Base-by-base conservation (phyloP, 2,888 invertebrate species). In the Cosmia trapezina region DNA sequence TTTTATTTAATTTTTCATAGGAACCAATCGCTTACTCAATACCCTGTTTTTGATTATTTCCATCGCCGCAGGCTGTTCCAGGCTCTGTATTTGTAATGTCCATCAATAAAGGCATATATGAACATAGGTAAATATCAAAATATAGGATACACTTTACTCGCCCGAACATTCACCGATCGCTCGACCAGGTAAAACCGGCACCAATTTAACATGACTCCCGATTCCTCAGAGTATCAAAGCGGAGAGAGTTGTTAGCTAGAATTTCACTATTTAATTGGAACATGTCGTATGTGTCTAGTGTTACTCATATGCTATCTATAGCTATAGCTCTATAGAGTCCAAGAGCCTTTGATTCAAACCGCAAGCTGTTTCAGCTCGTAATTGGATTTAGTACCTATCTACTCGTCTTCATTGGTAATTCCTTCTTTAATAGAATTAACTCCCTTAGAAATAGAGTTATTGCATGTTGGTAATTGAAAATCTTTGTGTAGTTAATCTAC, bases 371-470 rank as follows among this genome's bases (percentile, higher is more conserved):
- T 43, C 81, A 51, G 37, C 37, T 17, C 14, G 66, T 80, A 80
- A 80, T 80, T 80, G 70, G 70, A 77, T 80, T 76, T 33, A 61
- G 56, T 70, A 61, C 66, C 59, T 65, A 60, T 71, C 62, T 65
- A 70, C 51, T 68, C 45, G 60, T 49, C 19, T 63, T 51, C 67
- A 76, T 70, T 70, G 37, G 63, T 77, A 77, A 76, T 67, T 71
- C 69, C 67, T 70, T 49, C 43, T 69, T 45, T 73, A 76, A 68
- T 80, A 67, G 63, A 59, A 67, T 70, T 61, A 70, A 70, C 41
- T 80, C 11, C 43, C 56, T 51, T 60, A 51, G 11, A 45, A 62
- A 63, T 62, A 33, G 37, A 70, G 56, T 63, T 62, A 65, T 49
- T 65, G 70, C 65, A 45, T 65, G 45, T 47, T 60, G 37, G 28